Evolutionary conservation across 2,888 invertebrate species (phyloP).

Genomic region (Tortricodes alternella): DNA sequence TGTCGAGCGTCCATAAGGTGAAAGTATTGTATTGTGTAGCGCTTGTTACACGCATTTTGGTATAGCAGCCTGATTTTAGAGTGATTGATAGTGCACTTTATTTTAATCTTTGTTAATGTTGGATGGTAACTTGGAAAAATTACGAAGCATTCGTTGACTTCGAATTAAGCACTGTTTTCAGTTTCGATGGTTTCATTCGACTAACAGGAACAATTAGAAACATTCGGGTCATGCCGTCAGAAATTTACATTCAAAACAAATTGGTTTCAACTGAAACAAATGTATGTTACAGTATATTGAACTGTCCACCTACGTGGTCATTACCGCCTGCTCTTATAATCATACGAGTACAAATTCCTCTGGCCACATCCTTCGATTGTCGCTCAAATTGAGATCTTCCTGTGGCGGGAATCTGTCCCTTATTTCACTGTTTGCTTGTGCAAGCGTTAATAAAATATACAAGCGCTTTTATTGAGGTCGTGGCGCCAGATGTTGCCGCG

Average conservation of each 20-base stretch:
- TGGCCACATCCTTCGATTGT: conserved; percentile 75
- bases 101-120: conserved; percentile 16
- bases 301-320: conserved; percentile 62
- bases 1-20: conserved; percentile 46
- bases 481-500: conserved; percentile 46
- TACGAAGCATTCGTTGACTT: neutral
- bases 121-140: neutral
- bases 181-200: neutral
- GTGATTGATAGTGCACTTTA: conserved; percentile 28
- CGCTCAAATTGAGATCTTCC: conserved; percentile 63
- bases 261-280: conserved; percentile 53
- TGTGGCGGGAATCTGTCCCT: conserved; percentile 41
- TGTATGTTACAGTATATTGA: conserved; percentile 63
- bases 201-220: conserved; percentile 6
- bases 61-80: conserved; percentile 37
- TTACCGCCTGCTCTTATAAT: conserved; percentile 49
- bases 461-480: conserved; percentile 40
- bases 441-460: conserved; percentile 39
- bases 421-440: conserved; percentile 28
- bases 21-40: conserved; percentile 39
- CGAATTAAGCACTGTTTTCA: conserved; percentile 9
- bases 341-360: conserved; percentile 61
- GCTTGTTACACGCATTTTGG: conserved; percentile 6
- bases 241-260: conserved; percentile 49
- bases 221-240: conserved; percentile 7